Percentiles rank a stretch among this genome's conserved stretches.
Evolutionary conservation across 1,140 invertebrate genomes (phyloP).

Genomic region (Atta texana): DNA sequence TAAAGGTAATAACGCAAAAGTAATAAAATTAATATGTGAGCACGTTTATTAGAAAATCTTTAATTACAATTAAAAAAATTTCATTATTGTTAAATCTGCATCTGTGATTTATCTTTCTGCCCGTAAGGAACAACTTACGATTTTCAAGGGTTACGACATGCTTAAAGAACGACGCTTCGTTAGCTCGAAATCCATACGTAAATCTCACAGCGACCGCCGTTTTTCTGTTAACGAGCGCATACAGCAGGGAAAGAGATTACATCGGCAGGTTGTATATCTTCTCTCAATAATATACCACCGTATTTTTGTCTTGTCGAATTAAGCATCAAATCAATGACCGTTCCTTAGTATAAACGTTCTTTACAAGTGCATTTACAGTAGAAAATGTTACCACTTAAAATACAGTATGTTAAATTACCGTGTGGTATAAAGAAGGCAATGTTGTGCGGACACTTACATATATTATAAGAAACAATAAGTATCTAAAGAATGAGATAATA

Average conservation of each 20-base stretch:
- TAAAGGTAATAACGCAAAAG: background rate
- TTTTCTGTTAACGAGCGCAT: slow-evolving; percentile 66
- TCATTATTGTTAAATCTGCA: background rate
- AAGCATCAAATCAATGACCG: slow-evolving; percentile 22
- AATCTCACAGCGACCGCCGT: slow-evolving; percentile 48
- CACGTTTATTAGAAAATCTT: background rate
- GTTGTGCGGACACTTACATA: background rate
- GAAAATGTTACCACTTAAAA: slow-evolving; percentile 42
- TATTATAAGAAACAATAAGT: slow-evolving; percentile 25
- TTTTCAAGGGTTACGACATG: slow-evolving; percentile 48
- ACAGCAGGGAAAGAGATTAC: slow-evolving; percentile 53
- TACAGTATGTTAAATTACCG: slow-evolving; percentile 8
- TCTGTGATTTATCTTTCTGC: slow-evolving; percentile 13
- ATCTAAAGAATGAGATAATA: slow-evolving; percentile 15
- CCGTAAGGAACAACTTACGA: slow-evolving; percentile 48
- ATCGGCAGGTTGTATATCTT: slow-evolving; percentile 54
- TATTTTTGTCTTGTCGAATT: slow-evolving; percentile 50
- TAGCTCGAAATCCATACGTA: slow-evolving; percentile 59
- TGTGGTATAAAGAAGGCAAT: background rate
- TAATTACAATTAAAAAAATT: background rate
- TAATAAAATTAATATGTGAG: background rate
- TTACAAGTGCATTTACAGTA: slow-evolving; percentile 43
- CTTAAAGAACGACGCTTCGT: slow-evolving; percentile 60
- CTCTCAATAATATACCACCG: slow-evolving; percentile 43
- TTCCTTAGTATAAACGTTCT: background rate